Conservation (phyloP, 2,113 vertebrate genomes). For the Sceloporus undulatus region DNA sequence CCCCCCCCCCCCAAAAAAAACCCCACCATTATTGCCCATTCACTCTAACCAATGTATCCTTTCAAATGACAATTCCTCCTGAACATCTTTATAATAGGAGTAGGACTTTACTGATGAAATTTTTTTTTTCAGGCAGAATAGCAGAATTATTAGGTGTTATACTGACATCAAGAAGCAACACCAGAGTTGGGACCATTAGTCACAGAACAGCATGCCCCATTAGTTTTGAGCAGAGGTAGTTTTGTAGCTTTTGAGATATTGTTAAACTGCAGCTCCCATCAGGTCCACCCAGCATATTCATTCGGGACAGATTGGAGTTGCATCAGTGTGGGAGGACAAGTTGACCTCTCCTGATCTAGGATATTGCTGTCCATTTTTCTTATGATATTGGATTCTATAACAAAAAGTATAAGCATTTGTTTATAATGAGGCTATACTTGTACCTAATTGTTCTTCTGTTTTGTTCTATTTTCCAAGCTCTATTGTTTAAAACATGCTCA, state of each 20-base stretch:
- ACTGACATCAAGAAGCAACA: neutral
- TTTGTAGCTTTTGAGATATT: no score
- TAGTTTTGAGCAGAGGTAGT: no score
- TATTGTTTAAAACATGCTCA: neutral
- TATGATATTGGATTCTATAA: no score
- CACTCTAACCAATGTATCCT: neutral
- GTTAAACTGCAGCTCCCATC: no score
- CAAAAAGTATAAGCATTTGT: neutral
- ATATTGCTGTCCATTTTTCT: no score
- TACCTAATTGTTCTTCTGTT: constrained; percentile 23
- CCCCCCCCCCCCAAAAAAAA: no score
- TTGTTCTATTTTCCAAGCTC: constrained; percentile 13
- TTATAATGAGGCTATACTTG: neutral
- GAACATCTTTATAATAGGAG: neutral
- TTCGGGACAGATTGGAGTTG: no score
- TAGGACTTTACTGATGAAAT: neutral
- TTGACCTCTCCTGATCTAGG: no score
- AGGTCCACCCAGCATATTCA: no score
- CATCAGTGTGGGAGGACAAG: no score
- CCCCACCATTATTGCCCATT: no score
- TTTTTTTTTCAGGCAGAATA: neutral
- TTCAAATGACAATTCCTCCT: neutral
- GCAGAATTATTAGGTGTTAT: neutral
- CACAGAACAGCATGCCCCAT: no score
- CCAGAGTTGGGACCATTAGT: neutral